phyloP scores from a whole-genome alignment of 1,140 invertebrate species.

The Adelges cooleyi region DNA sequence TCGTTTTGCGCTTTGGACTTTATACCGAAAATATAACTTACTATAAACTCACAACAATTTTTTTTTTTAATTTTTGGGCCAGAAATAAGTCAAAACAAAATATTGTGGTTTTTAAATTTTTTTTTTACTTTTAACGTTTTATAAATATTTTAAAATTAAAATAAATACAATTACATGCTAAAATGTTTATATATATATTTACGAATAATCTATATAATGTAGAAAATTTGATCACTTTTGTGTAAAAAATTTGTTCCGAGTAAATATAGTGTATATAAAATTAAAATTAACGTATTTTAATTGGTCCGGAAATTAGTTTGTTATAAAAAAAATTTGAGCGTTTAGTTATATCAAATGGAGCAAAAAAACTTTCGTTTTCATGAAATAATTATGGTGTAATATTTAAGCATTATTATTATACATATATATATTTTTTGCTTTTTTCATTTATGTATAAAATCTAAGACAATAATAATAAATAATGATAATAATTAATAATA shows the following conservation, averaged over 20 bases:
- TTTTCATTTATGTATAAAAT: conserved; percentile 12
- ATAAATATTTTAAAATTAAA: conserved; percentile 29
- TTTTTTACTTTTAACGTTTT: conserved; percentile 22
- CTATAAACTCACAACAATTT: conserved; percentile 25
- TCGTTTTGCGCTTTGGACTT: not conserved
- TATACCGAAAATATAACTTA: conserved; percentile 19
- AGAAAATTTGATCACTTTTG: conserved; percentile 1
- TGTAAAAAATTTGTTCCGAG: not conserved
- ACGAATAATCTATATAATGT: not conserved
- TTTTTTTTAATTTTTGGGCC: conserved; percentile 2
- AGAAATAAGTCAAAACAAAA: conserved; percentile 15
- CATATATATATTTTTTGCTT: not conserved
- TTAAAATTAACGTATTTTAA: not conserved
- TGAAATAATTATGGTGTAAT: no score
- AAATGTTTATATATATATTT: not conserved
- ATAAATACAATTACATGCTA: conserved; percentile 22
- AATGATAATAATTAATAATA: conserved; percentile 1
- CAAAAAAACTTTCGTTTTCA: not conserved
- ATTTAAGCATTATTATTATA: no score
- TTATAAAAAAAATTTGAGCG: conserved; percentile 23
- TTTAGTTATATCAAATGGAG: not conserved
- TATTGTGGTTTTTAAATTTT: no score
- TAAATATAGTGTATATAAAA: not conserved
- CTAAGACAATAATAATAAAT: conserved; percentile 27
- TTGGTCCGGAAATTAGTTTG: conserved; percentile 7